phyloP scores from a whole-genome alignment of 2,888 invertebrate genomes.

The Nephrotoma flavescens region DNA sequence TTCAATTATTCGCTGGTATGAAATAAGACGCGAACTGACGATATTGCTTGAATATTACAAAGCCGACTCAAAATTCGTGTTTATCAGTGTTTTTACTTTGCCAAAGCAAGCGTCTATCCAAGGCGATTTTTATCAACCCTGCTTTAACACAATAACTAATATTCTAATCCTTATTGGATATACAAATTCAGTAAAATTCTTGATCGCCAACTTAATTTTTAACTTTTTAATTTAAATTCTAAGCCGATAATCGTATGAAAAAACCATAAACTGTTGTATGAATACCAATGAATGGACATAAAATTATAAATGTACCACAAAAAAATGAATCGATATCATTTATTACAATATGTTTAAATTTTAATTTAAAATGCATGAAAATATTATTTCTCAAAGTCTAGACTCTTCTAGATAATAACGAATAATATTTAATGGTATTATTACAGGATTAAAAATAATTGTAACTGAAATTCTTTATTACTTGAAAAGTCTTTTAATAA shows the following conservation, averaged over 20 bases:
- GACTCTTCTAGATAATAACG: background rate
- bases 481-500: background rate
- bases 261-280: background rate
- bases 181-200: no score
- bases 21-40: no score
- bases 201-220: background rate
- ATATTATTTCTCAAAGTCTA: background rate
- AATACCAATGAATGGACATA: background rate
- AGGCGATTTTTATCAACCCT: no score
- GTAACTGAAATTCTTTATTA: background rate
- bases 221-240: background rate
- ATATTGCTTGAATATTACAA: no score
- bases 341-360: background rate
- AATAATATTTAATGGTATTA: background rate
- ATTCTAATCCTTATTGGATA: no score
- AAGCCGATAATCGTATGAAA: background rate
- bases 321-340: no score
- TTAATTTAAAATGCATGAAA: background rate
- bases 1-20: no score
- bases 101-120: no score
- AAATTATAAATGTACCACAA: background rate
- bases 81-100: no score
- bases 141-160: background rate
- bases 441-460: background rate
- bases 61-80: no score